Base-by-base conservation (phyloP, 2,888 invertebrate genomes). In the Drosophila meridiana region DNA sequence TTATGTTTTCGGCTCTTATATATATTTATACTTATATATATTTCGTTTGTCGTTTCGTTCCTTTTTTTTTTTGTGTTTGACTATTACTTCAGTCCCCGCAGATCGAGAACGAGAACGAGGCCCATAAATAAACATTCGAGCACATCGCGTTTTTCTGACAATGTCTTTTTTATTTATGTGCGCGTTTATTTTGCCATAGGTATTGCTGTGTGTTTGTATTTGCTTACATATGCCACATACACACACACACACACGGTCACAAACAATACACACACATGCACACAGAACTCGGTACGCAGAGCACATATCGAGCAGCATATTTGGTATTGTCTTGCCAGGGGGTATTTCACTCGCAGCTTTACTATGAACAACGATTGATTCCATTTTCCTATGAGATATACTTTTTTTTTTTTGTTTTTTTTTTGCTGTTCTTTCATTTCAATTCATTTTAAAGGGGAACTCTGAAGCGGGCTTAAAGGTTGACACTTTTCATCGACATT, bases 161-260 rank as follows among this genome's bases (percentile, higher is more conserved):
- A 80, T 80, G 69, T 80, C 73, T 77, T 56, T 69, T 70, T 89
- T 87, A 87, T 84, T 89, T 89, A 87, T 89, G 87, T 88, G 80
- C 82, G 65, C 82, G 74, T 82, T 82, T 80, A 82, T 78, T 78
- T 78, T 64, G 82, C 82, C 74, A 79, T 82, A 82, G 78, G 78
- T 78, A 78, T 73, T 69, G 53, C 62, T 67, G 56, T 67, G 59
- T 78, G 57, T 78, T 78, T 78, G 79, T 80, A 74, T 80, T 69
- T 82, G 80, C 82, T 75, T 82, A 82, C 80, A 82, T 82, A 82
- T 75, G 75, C 82, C 79, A 56, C 61, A 69, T 63, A 56, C 47
- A 64, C 40, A 48, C 43, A 28, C 43, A 60, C 36, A 40, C 43
- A 45, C 45, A 57, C 43, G 20, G 3, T 28, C 30, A 47, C 56